Conservation (phyloP, 2,888 invertebrate species). For the Charanyca ferruginea region DNA sequence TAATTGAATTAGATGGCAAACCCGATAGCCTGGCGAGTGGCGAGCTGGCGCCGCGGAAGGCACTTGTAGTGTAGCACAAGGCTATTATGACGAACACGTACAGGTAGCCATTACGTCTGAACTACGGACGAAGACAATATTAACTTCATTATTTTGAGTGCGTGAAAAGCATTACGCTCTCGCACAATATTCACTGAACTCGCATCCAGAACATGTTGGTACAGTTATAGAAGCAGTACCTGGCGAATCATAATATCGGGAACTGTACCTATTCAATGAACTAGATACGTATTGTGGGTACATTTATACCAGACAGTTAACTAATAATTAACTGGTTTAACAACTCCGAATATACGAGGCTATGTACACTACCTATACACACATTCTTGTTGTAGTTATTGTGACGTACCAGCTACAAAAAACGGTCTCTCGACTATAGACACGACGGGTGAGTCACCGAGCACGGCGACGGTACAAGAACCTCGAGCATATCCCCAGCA, state of each 20-base stretch:
- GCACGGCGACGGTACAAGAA: background rate
- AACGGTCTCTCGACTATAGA: slow-evolving; percentile 25
- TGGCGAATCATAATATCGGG: too few relatives aligned
- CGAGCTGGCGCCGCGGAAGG: slow-evolving; percentile 10
- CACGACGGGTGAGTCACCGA: slow-evolving; percentile 21
- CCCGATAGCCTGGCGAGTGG: slow-evolving; percentile 12
- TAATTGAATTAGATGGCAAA: slow-evolving; percentile 48
- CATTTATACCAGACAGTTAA: background rate
- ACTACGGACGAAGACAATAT: background rate
- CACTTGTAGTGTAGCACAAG: background rate
- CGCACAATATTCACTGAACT: background rate
- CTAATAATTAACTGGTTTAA: slow-evolving; percentile 21
- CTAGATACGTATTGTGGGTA: background rate
- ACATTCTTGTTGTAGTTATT: slow-evolving; percentile 20
- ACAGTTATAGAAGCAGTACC: too few relatives aligned
- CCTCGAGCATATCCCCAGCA: background rate
- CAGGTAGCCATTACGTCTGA: background rate
- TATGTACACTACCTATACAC: slow-evolving; percentile 5
- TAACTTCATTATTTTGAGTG: slow-evolving; percentile 1
- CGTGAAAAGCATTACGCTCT: slow-evolving; percentile 7
- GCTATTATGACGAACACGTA: slow-evolving; percentile 13
- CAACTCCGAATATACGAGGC: slow-evolving; percentile 11
- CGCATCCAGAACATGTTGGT: background rate
- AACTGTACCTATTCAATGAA: too few relatives aligned
- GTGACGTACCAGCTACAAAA: slow-evolving; percentile 21